phyloP scores from a whole-genome alignment of 2,797 vertebrate genomes.

The Decapterus maruadsi region DNA sequence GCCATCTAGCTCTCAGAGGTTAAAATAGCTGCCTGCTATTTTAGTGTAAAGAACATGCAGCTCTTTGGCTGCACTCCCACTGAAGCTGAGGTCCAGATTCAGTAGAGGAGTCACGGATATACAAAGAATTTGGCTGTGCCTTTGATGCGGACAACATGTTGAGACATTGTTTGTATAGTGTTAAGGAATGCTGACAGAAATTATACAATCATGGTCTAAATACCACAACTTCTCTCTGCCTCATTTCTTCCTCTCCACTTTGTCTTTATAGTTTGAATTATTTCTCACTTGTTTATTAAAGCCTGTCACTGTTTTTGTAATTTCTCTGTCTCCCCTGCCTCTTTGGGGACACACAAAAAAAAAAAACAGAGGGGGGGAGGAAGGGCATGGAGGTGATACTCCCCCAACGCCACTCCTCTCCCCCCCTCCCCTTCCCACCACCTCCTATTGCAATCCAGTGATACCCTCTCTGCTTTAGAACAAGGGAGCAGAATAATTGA shows the following conservation, averaged over 20 bases:
- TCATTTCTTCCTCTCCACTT: conserved; percentile 9
- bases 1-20: conserved; percentile 61
- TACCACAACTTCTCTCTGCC: conserved; percentile 24
- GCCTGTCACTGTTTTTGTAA: conserved; percentile 11
- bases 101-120: conserved; percentile 49
- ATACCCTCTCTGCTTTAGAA: conserved; percentile 46
- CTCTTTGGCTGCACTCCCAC: conserved; percentile 67
- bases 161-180: conserved; percentile 70
- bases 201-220: conserved; percentile 44
- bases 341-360: conserved; percentile 9
- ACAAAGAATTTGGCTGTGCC: conserved; percentile 63
- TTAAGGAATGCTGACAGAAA: conserved; percentile 69
- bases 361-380: conserved; percentile 9
- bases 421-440: neutral
- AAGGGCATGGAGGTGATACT: conserved; percentile 41
- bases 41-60: conserved; percentile 72
- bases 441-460: conserved; percentile 57
- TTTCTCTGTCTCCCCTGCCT: neutral
- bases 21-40: conserved; percentile 78
- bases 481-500: conserved; percentile 56
- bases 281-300: conserved; percentile 41
- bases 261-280: conserved; percentile 28
- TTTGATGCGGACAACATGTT: conserved; percentile 68
- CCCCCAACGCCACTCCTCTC: neutral
- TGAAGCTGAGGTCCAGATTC: conserved; percentile 61